A percentile compares a stretch with the other conserved stretches of the same genome.
Evolutionary conservation across 2,888 invertebrate species (phyloP).

Genomic region (Hemicrepidius hirtus): DNA sequence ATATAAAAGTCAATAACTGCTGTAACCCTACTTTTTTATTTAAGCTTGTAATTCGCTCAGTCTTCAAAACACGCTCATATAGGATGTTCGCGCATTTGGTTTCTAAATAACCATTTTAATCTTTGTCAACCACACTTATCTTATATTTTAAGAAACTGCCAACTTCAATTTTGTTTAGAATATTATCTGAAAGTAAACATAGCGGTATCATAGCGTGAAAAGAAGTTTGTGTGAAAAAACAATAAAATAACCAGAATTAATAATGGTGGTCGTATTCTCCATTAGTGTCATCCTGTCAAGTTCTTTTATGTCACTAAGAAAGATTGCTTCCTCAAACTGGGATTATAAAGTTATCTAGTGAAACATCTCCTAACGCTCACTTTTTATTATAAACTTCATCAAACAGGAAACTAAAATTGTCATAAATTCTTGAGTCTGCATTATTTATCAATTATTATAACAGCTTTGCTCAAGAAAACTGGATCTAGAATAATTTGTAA

Average conservation of each 20-base stretch:
- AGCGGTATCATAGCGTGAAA: not conserved
- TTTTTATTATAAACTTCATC: conserved; percentile 11
- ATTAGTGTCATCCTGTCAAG: conserved; percentile 15
- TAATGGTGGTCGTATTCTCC: conserved; percentile 7
- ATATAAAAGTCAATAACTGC: too few species aligned
- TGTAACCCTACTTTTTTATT: too few species aligned
- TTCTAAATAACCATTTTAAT: too few species aligned
- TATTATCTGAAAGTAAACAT: not conserved
- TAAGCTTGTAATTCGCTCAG: too few species aligned
- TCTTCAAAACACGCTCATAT: too few species aligned
- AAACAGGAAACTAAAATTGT: not conserved
- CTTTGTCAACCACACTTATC: too few species aligned
- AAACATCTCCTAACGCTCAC: conserved; percentile 10
- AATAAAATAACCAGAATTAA: conserved; percentile 6
- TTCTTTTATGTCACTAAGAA: conserved; percentile 9
- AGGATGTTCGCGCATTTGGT: too few species aligned
- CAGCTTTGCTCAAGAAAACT: too few species aligned
- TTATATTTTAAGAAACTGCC: too few species aligned
- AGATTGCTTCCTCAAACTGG: conserved; percentile 3
- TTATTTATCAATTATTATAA: too few species aligned
- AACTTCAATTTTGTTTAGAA: not conserved
- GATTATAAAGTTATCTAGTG: not conserved
- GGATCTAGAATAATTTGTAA: too few species aligned
- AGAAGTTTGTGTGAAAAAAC: not conserved
- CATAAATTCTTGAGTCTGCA: too few species aligned